Percentiles rank a stretch among this genome's conserved stretches.
Conservation (phyloP, 1,140 invertebrate species). For the Coptotermes formosanus region DNA sequence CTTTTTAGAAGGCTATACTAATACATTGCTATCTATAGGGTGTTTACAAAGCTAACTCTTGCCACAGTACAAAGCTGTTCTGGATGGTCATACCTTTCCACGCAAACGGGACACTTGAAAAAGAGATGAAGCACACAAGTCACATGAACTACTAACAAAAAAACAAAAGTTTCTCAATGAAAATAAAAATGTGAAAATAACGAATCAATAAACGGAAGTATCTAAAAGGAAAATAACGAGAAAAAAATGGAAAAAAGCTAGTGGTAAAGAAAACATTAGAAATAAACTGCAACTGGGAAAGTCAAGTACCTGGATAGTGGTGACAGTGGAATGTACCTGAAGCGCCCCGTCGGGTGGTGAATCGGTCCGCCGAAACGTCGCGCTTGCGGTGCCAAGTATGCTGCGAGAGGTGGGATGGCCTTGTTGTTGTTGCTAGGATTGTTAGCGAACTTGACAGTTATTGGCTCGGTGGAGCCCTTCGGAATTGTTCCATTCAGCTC, state of each 20-base stretch:
- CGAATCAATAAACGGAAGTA: conserved; percentile 33
- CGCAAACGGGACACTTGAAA: conserved; percentile 35
- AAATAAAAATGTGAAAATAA: conserved; percentile 28
- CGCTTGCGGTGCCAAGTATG: conserved; percentile 83
- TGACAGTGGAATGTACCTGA: conserved; percentile 77
- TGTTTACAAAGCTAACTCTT: neutral
- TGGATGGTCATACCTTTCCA: conserved; percentile 37
- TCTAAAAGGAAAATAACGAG: conserved; percentile 36
- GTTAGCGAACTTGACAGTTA: conserved; percentile 99
- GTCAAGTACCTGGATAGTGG: conserved; percentile 62
- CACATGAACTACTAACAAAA: conserved; percentile 34
- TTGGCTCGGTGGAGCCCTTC: conserved; percentile 92
- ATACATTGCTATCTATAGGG: neutral
- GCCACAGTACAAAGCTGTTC: conserved; percentile 24
- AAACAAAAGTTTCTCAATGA: conserved; percentile 21
- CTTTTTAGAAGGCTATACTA: neutral
- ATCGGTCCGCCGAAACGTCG: conserved; percentile 88
- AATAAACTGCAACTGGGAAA: conserved; percentile 37
- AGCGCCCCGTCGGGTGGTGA: conserved; percentile 86
- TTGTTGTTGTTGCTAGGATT: conserved; percentile 95
- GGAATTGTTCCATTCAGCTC: conserved; percentile 97
- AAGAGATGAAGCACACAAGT: conserved; percentile 35
- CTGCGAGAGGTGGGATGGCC: conserved; percentile 85
- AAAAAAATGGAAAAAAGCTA: conserved; percentile 36
- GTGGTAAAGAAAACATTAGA: conserved; percentile 35